Evolutionary conservation across 2,113 vertebrate genomes (phyloP).

Genomic region (Gracilinanus agilis): DNA sequence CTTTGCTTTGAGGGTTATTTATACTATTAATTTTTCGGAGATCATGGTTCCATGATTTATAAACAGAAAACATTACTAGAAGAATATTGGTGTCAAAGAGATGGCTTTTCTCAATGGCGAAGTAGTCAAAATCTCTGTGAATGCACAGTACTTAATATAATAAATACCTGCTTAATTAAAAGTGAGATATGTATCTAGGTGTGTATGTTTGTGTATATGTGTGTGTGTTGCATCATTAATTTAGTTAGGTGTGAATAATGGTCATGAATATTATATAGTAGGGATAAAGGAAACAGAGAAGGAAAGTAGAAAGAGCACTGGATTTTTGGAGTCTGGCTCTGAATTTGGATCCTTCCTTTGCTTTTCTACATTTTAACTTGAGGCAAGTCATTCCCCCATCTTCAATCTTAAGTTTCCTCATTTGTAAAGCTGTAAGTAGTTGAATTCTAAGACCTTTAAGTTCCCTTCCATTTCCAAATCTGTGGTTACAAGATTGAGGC

Average conservation of each 20-base stretch:
- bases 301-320: neutral
- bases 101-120: neutral
- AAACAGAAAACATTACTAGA: neutral
- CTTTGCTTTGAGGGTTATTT: neutral
- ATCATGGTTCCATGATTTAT: neutral
- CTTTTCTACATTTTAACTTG: neutral
- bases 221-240: neutral
- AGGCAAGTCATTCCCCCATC: neutral
- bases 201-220: neutral
- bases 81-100: neutral
- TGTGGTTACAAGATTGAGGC: neutral
- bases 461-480: neutral
- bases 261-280: neutral
- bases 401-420: neutral
- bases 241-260: neutral
- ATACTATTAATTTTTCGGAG: neutral
- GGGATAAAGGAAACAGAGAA: neutral
- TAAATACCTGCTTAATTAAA: neutral
- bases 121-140: neutral
- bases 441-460: neutral
- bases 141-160: neutral
- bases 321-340: neutral
- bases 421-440: neutral
- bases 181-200: neutral
- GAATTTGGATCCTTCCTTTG: neutral